These are phyloP conservation scores for Dendrolimus houi DNA, from an alignment of 2,888 invertebrate species.

Conservation along the genomic window DNA sequence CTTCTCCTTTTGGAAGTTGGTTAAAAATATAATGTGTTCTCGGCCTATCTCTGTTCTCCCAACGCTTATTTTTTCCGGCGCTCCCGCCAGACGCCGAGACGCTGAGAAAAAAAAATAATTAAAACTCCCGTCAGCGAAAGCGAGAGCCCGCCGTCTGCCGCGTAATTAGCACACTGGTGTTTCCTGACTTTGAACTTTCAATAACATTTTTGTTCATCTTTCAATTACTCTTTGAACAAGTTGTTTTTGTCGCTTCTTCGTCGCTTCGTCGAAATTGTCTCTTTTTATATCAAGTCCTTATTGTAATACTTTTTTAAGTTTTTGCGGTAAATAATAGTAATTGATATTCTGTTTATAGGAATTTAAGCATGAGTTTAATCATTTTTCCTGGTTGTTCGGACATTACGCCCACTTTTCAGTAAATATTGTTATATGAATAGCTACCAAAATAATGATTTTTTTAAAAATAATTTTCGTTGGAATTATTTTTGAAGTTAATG, in stretches of 20 bases:
- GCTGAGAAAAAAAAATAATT: constrained; percentile 70
- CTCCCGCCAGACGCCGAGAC: constrained; percentile 74
- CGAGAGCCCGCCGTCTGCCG: constrained; percentile 74
- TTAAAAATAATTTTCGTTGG: no score
- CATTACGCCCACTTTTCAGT: no score
- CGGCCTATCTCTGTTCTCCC: constrained; percentile 20
- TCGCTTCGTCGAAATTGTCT: not conserved
- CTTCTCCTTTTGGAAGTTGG: no score
- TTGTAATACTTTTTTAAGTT: not conserved
- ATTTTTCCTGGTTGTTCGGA: no score
- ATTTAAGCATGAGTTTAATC: no score
- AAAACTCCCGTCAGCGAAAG: constrained; percentile 71
- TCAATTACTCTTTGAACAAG: constrained; percentile 1
- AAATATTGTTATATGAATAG: no score
- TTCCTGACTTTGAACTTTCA: constrained; percentile 74
- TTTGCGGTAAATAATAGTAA: not conserved
- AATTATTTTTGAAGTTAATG: no score
- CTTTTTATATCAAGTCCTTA: no score
- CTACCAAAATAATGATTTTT: no score
- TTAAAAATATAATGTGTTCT: no score
- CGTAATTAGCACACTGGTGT: constrained; percentile 76
- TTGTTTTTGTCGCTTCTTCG: not conserved
- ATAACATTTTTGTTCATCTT: constrained; percentile 60
- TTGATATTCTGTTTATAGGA: no score
- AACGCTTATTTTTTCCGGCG: constrained; percentile 59